phyloP scores from a whole-genome alignment of 64 coral and sea anemone species.

The Pachyseris speciosa region DNA sequence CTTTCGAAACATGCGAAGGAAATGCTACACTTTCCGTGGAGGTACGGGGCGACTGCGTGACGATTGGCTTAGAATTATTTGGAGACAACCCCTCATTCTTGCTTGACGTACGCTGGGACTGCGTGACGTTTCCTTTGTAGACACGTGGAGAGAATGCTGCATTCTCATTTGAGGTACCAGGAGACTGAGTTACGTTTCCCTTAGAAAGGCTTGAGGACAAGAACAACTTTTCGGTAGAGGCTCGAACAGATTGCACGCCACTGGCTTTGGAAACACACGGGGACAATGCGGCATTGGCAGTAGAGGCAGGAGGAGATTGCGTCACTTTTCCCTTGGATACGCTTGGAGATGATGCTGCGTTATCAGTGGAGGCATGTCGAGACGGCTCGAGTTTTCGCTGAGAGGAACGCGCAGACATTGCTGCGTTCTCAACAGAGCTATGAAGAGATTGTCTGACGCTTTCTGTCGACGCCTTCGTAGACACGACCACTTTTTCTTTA shows the following conservation, averaged over 20 bases:
- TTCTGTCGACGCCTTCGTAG: neutral
- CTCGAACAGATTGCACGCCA: neutral
- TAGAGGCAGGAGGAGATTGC: neutral
- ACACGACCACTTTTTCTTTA: neutral
- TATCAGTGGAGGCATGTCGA: neutral
- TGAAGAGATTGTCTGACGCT: neutral
- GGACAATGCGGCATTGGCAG: neutral
- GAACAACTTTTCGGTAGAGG: neutral
- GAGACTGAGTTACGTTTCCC: neutral
- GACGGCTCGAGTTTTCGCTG: neutral
- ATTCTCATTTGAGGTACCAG: conserved; percentile 4
- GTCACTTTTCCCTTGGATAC: neutral
- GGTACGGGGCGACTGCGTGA: neutral
- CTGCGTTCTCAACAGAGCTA: neutral
- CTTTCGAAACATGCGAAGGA: neutral
- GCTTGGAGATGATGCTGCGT: neutral
- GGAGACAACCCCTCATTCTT: neutral
- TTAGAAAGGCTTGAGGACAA: neutral
- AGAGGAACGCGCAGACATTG: neutral
- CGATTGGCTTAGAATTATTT: neutral
- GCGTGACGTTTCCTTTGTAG: neutral
- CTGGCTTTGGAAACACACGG: neutral
- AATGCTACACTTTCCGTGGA: neutral
- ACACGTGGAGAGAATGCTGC: neutral
- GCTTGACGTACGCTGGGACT: neutral